Evolutionary conservation across 2,113 vertebrate species (phyloP), one percentile per base, ranked within the genome.

Genomic region (Tonatia bakeri): DNA sequence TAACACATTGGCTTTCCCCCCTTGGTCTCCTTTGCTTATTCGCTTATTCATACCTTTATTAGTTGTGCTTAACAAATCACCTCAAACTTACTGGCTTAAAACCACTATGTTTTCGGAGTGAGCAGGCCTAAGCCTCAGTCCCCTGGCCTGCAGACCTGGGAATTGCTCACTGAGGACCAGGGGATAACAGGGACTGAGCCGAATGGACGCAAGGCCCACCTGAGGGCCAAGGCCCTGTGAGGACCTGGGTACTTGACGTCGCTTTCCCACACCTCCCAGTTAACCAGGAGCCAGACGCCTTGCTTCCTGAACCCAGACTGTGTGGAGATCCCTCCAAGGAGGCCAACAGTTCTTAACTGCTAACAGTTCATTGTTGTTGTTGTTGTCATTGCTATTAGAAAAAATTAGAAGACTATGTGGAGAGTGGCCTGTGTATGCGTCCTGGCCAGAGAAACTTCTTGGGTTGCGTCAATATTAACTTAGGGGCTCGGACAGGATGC

Each of bases 391-490:
- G 52, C 17, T 47, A 7, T 50, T 52, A 61, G 33, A 79, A 16
- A 7, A 65, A 73, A 75, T 64, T 54, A 73, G 90, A 87, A 96
- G 54, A 91, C 50, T 72, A 2, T 50, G 17, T 47, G 73, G 28
- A 45, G 31, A 38, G 86, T 69, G 80, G 43, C 61, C 33, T 73
- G 13, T 81, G 64, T 87, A 4, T 11, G 47, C 26, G 7, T 86
- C 81, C 59, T 33, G 20, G 45, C 65, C 50, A 67, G 80, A 97
- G 54, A 56, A 95, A 45, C 80, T 84, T 79, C 19, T 79, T 77
- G 31, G 40, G 14, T 69, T 69, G 26, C 76, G 38, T 94, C 93
- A 96, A 87, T 91, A 89, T 94, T 91, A 97, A 95, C 79, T 56
- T 52, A 81, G 81, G 19, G 79, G 54, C 69, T 82, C 45, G 50